These are phyloP conservation scores for Hypsopygia costalis DNA, from an alignment of 2,888 invertebrate genomes.

Conservation along the genomic window DNA sequence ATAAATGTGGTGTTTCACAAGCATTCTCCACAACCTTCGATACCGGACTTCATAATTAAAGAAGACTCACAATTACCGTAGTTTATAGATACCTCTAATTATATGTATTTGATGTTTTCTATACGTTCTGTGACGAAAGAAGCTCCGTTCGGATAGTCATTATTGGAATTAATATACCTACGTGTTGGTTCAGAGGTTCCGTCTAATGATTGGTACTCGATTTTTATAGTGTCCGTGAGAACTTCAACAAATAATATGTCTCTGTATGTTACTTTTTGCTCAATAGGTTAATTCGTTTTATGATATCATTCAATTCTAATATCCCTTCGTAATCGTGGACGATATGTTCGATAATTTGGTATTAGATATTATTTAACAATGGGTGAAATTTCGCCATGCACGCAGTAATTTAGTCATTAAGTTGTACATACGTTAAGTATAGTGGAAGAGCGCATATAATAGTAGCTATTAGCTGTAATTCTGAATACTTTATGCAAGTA, in stretches of 20 bases:
- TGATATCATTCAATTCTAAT: slow-evolving; percentile 39
- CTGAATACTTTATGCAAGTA: not conserved
- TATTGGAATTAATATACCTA: slow-evolving; percentile 79
- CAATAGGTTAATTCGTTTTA: slow-evolving; percentile 48
- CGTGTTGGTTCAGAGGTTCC: slow-evolving; percentile 75
- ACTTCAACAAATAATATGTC: slow-evolving; percentile 67
- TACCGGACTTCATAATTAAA: slow-evolving; percentile 68
- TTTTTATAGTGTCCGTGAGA: slow-evolving; percentile 75
- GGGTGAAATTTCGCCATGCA: slow-evolving; percentile 16
- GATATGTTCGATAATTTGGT: slow-evolving; percentile 46
- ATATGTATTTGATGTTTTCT: slow-evolving; percentile 77
- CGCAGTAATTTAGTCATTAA: slow-evolving; percentile 5
- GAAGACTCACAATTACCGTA: slow-evolving; percentile 76
- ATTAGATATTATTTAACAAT: slow-evolving; percentile 22
- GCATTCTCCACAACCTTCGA: slow-evolving; percentile 43
- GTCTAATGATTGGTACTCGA: slow-evolving; percentile 62
- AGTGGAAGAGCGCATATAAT: not conserved
- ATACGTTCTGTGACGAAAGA: slow-evolving; percentile 76
- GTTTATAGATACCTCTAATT: slow-evolving; percentile 76
- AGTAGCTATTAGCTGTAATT: slow-evolving; percentile 3
- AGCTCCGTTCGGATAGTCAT: slow-evolving; percentile 67
- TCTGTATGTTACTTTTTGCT: slow-evolving; percentile 53
- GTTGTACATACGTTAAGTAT: slow-evolving; percentile 10
- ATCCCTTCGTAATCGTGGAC: slow-evolving; percentile 53
- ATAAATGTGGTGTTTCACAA: slow-evolving; percentile 45